A percentile compares a stretch with the other conserved stretches of the same genome.
These are phyloP conservation scores for Malurus elegans DNA, from an alignment of 2,113 vertebrate genomes.

Conservation along the genomic window DNA sequence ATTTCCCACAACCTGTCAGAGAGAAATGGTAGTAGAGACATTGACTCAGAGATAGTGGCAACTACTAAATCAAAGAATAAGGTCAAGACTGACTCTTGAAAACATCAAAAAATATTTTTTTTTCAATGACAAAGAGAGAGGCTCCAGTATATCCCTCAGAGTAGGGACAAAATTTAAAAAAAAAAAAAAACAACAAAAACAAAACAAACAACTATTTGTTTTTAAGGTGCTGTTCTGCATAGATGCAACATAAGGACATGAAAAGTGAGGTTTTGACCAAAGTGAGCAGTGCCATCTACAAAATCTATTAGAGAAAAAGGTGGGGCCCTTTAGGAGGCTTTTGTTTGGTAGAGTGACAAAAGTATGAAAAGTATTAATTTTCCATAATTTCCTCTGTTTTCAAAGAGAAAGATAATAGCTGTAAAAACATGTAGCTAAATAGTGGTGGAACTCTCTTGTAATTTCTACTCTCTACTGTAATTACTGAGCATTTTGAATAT, in stretches of 20 bases:
- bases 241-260: neutral
- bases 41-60: neutral
- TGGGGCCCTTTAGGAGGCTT: accelerated
- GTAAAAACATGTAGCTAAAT: neutral
- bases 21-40: neutral
- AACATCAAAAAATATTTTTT: neutral
- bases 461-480: neutral
- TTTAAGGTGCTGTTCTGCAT: neutral
- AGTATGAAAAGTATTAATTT: neutral
- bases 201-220: neutral
- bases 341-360: accelerated
- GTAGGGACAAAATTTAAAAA: neutral
- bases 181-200: no score
- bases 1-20: neutral
- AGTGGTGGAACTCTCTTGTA: neutral
- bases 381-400: neutral
- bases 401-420: neutral
- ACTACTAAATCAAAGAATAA: neutral
- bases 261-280: neutral
- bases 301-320: neutral
- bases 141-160: neutral
- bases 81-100: neutral
- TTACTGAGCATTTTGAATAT: neutral
- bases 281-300: neutral
- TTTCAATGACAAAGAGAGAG: neutral